phyloP scores from a whole-genome alignment of 2,113 vertebrate species.

The Crotalus tigris region DNA sequence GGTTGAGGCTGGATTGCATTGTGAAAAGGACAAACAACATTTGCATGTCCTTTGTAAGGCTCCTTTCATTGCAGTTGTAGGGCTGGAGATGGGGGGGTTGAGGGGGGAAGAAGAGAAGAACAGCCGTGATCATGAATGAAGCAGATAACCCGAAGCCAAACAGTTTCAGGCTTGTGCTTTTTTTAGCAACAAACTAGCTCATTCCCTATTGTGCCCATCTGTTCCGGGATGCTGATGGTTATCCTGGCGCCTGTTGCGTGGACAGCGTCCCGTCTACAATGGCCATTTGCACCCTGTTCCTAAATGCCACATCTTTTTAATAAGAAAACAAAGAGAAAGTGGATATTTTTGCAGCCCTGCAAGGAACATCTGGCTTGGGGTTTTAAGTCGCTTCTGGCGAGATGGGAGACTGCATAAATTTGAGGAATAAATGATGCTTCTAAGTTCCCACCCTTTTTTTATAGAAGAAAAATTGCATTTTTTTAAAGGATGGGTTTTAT shows the following conservation, averaged over 20 bases:
- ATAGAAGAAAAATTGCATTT: background rate
- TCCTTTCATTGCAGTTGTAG: conserved; percentile 3
- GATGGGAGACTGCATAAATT: background rate
- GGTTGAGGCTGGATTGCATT: conserved; percentile 24
- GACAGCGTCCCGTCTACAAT: conserved; percentile 24
- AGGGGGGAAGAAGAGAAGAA: conserved; percentile 59
- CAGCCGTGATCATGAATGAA: conserved; percentile 43
- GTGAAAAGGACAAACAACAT: background rate
- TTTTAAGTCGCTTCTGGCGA: background rate
- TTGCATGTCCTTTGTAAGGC: conserved; percentile 32
- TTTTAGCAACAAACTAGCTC: conserved; percentile 2
- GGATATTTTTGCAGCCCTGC: background rate
- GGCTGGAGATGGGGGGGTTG: background rate
- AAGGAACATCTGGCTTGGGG: background rate
- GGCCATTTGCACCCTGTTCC: conserved; percentile 38
- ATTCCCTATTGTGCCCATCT: conserved; percentile 71
- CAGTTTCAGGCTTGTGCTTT: conserved; percentile 26
- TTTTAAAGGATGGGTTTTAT: background rate
- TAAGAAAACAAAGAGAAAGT: conserved; percentile 29
- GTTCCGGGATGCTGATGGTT: conserved; percentile 38
- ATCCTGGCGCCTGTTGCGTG: conserved; percentile 48
- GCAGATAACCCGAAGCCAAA: conserved; percentile 46
- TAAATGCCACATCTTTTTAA: background rate
- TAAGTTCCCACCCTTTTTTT: background rate
- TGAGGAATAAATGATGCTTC: conserved; percentile 15